Conservation (phyloP, 2,797 vertebrate species). For the Stomatorhinus walkeri region DNA sequence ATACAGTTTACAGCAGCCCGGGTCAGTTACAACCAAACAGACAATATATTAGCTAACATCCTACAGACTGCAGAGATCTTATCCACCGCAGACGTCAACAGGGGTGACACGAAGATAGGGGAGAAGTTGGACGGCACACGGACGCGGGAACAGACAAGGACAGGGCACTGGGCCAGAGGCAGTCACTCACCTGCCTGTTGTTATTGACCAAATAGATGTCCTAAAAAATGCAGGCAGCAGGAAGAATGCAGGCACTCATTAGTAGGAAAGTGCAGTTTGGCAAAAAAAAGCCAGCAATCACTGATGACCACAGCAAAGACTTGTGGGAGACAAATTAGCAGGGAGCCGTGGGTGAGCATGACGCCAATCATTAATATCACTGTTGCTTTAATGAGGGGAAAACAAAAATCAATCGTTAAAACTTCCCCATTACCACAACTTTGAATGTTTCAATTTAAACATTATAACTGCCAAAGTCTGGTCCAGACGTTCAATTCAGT, state of each 20-base stretch:
- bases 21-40: background rate
- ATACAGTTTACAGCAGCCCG: background rate
- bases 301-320: slow-evolving; percentile 46
- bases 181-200: slow-evolving; percentile 74
- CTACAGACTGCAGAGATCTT: background rate
- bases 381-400: slow-evolving; percentile 5
- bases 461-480: background rate
- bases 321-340: slow-evolving; percentile 59
- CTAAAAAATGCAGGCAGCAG: slow-evolving; percentile 89
- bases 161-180: slow-evolving; percentile 44
- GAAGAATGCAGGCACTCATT: slow-evolving; percentile 71
- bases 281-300: slow-evolving; percentile 61
- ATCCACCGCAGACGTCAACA: background rate
- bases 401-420: slow-evolving; percentile 6
- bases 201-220: slow-evolving; percentile 97
- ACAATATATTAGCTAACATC: background rate
- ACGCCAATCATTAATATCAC: slow-evolving; percentile 1
- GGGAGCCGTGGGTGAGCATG: slow-evolving; percentile 40
- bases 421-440: slow-evolving; percentile 23
- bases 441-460: background rate
- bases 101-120: background rate
- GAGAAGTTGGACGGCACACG: background rate
- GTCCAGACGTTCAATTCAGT: background rate
- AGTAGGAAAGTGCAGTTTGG: slow-evolving; percentile 83
- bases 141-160: slow-evolving; percentile 2